Evolutionary conservation across 53 echinoderm and acorn worm species (phyloP), one percentile per base, ranked within the genome.

Genomic region (Patiria pectinifera): DNA sequence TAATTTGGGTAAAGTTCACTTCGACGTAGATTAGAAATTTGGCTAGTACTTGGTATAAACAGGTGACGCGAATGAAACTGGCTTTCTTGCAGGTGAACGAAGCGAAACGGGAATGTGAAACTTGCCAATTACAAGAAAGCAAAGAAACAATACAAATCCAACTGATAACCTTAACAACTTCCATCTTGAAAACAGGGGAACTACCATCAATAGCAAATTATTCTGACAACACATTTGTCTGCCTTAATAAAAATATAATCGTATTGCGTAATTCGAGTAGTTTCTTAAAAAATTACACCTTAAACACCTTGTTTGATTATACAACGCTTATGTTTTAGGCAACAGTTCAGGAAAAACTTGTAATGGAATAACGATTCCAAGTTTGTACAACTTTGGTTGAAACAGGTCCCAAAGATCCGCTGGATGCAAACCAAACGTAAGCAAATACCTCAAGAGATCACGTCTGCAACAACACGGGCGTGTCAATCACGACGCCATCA

Each of bases 401-500:
- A 66, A 66, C 66, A 66, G 53, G 53, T 6, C 6, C 53, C 66
- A 66, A 66, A 66, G 14, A 66, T 7, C 14, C 15, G 19, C 15
- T 66, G 19, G 19, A 14, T 16, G 66, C 14, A 66, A 66, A 66
- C 66, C 66, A 66, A 66, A 66, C 0, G 10, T 3, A 69, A 9
- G 16, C 58, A n/a, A 22, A 6, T 83, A 62, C 11, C 48, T 23
- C 8, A 18, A 59, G 16, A 10, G 74, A 86, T 86, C 48, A 86
- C 74, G 87, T 87, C 47, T 82, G 82, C 82, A 87, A 77, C 78
- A 87, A 87, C n/a, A 78, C 78, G 4, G 87, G 87, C n/a, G 76
- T 87, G 77, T 87, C 87, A 76, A 87, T 87, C 19, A 87, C 25
- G 78, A 87, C 76, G 59, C 45, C 61, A 35, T 87, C 87, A 59